Base-by-base conservation (phyloP, 2,888 invertebrate genomes). In the Drepana falcataria region DNA sequence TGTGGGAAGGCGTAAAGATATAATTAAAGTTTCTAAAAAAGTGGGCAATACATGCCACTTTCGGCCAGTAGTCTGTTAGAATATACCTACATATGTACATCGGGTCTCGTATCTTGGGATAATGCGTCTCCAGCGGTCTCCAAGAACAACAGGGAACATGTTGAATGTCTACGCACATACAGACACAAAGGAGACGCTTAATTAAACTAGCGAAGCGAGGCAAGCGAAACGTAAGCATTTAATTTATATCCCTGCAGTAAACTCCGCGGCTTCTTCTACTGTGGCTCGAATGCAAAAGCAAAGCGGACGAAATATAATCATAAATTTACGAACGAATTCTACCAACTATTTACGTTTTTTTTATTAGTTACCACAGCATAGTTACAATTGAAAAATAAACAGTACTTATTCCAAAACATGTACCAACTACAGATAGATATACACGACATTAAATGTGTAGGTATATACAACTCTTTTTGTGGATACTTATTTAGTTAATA, bases 191-290 rank as follows among this genome's bases (percentile, higher is more conserved):
- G 79, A 79, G 84, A 84, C 83, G 87, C 87, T 90, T 90, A 90
- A 90, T 91, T 90, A 91, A 90, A 89, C 88, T 87, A 87, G 87
- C 84, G 77, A 75, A 87, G 85, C 86, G 81, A 81, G 81, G 85
- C 83, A 76, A 77, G 85, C 86, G 83, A 89, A 89, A 89, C 87
- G 90, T 87, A 90, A 89, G 90, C 90, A 87, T 88, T 89, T 87
- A 90, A 89, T 90, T 89, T 90, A 90, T 89, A 88, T 85, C 83
- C 85, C 87, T 87, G 90, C 90, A 89, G 88, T 89, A 88, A 84
- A 88, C 83, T 87, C 83, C 85, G 85, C 89, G 86, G 79, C 82
- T 77, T 82, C 79, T 81, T 80, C 75, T 72, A 71, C 69, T 60
- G 65, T 69, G 77, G 73, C 61, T 51, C 68, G 72, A 81, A 67